Evolutionary conservation across 2,888 invertebrate species (phyloP), one percentile per base, ranked within the genome.

Genomic region (Reticulitermes lucifugus): DNA sequence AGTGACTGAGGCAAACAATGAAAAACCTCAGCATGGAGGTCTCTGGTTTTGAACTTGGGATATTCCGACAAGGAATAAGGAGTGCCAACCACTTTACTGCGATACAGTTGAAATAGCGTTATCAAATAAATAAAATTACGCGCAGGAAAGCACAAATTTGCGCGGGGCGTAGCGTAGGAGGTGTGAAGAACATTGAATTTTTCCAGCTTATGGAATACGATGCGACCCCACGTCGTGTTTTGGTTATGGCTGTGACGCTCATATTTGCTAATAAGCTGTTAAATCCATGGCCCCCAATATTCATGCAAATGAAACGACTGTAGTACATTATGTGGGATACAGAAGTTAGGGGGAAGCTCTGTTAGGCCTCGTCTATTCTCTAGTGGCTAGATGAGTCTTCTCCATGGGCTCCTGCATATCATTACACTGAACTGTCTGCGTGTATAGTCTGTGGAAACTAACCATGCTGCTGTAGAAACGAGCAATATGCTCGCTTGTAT

Each of bases 251-350:
- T 35, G 73, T 18, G 73, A 29, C 25, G 70, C 73, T 35, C 73
- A 73, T 73, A 73, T 73, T 73, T 60, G 80, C 60, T 80, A 80
- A 80, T 60, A 80, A 80, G 55, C 80, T 80, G 80, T 60, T 80
- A 80, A 80, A 80, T 59, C 59, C 80, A 35, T 60, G 80, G 59
- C 60, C 35, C 60, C 80, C 80, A 80, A 80, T 80, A 80, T 80
- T 80, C 80, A 80, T 80, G 80, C 80, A 80, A 80, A 80, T 80
- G 80, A 80, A 80, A 80, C 80, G 59, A 73, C 73, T 73, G 41
- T 25, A 41, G 41, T 73, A 41, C 73, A 41, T 73, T 73, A 73
- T 73, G 73, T 73, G 73, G 73, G 51, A 79, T 51, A 22, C 22
- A 80, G 29, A 55, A 75, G 75, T 41, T 35, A 75, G 75, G 25